Evolutionary conservation across 2,888 invertebrate genomes (phyloP).

Genomic region (Sipha maydis): DNA sequence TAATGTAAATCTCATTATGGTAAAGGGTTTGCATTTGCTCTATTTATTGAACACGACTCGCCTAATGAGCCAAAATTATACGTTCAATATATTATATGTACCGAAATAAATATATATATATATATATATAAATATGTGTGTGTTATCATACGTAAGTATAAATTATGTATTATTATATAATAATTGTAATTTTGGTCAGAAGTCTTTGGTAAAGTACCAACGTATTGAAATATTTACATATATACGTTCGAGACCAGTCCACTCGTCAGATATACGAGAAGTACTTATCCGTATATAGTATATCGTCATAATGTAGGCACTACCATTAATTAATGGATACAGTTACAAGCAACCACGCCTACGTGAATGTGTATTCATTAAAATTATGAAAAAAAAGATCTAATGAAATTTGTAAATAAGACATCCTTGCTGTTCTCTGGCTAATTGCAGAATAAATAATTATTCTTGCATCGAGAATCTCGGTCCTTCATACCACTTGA

Average conservation of each 20-base stretch:
- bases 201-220: slow-evolving; percentile 16
- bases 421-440: not conserved
- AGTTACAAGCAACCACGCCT: slow-evolving; percentile 46
- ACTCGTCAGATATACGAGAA: not conserved
- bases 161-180: slow-evolving; percentile 20
- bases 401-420: slow-evolving; percentile 56
- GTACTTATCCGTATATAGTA: not conserved
- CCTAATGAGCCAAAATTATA: slow-evolving; percentile 42
- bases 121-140: not conserved
- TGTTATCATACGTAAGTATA: not conserved
- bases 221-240: not conserved
- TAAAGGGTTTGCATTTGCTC: slow-evolving; percentile 22
- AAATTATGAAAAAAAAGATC: slow-evolving; percentile 8
- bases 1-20: slow-evolving; percentile 14
- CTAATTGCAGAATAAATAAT: slow-evolving; percentile 51
- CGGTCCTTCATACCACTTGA: not conserved
- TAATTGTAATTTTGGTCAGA: slow-evolving; percentile 18
- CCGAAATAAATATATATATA: not conserved
- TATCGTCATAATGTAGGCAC: not conserved
- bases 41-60: slow-evolving; percentile 35
- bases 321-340: slow-evolving; percentile 41
- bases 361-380: slow-evolving; percentile 21
- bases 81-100: not conserved
- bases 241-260: not conserved
- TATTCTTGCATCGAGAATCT: slow-evolving; percentile 20